Base-by-base conservation (phyloP, 2,113 vertebrate genomes). In the Chionomys nivalis region DNA sequence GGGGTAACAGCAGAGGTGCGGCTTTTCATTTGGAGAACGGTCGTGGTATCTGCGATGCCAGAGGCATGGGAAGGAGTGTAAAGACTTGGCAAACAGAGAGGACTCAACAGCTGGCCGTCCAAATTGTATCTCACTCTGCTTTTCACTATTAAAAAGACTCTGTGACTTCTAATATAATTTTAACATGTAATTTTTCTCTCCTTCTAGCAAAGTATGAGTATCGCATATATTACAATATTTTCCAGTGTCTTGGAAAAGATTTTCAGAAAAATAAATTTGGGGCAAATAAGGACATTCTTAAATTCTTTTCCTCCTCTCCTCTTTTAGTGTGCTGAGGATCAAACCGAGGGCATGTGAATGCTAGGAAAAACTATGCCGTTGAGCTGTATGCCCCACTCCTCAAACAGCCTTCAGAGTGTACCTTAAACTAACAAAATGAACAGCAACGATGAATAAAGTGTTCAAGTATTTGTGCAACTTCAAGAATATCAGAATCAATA, bases 361-460 rank as follows among this genome's bases (percentile, higher is more conserved):
- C 33, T 28, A 39, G 19, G 12, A 17, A 39, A 72, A 49, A 39
- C 58, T 73, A 36, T 19, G 7, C 86, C 68, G 39, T 24, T 73
- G 47, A 58, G 49, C 47, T 58, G 47, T 8, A 16, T 17, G 13
- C 21, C 47, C 49, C 24, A 28, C 21, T n/a, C 12, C 33, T 55
- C 26, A 72, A 90, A n/a, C 87, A 68, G 55, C 83, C 47, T 93
- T 87, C 85, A 90, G 4, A 52, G 89, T 24, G 19, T 70, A 52
- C 23, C 47, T 87, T 88, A 78, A 96, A 88, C 65, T 70, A 92
- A 95, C 23, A 82, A 68, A 91, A 65, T 61, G n/a, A 94, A 82
- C 17, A 90, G 44, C 49, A 14, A 90, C 81, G 19, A 85, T 72
- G 24, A 47, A 94, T 55, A 81, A 91, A 68, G 14, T 76, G 26